phyloP scores from a whole-genome alignment of 2,113 vertebrate genomes.

The Microcebus tavaratra region DNA sequence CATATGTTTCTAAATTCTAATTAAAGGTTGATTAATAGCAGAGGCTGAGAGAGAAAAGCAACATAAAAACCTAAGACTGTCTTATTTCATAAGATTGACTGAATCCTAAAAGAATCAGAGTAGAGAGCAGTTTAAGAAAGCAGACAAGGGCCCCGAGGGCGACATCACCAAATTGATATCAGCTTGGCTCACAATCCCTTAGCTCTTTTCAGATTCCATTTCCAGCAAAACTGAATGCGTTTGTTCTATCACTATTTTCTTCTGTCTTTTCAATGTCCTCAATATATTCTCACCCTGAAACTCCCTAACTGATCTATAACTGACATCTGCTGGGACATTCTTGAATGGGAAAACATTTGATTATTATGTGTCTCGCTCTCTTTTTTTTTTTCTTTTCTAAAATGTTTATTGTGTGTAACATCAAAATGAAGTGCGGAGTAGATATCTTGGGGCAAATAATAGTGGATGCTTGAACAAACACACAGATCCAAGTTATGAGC shows the following conservation, averaged over 20 bases:
- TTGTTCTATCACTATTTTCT: background rate
- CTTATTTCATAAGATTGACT: background rate
- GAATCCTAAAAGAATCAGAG: background rate
- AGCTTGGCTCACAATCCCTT: background rate
- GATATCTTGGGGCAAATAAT: background rate
- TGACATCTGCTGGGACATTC: constrained; percentile 32
- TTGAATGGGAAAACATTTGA: background rate
- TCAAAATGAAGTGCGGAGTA: background rate
- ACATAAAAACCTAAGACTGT: background rate
- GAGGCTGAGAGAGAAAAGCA: background rate
- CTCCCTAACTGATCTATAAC: background rate
- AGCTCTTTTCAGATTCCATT: background rate
- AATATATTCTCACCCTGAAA: background rate
- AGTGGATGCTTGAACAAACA: background rate
- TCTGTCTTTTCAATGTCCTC: background rate
- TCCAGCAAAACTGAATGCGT: background rate
- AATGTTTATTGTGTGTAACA: background rate
- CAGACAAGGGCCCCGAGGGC: background rate
- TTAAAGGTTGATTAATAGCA: background rate
- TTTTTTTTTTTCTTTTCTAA: background rate
- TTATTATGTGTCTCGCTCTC: background rate
- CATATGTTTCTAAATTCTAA: background rate
- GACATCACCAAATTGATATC: background rate
- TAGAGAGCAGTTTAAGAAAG: background rate
- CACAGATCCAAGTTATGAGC: background rate